Base-by-base conservation (phyloP, 2,797 vertebrate species). In the Lithobates pipiens region DNA sequence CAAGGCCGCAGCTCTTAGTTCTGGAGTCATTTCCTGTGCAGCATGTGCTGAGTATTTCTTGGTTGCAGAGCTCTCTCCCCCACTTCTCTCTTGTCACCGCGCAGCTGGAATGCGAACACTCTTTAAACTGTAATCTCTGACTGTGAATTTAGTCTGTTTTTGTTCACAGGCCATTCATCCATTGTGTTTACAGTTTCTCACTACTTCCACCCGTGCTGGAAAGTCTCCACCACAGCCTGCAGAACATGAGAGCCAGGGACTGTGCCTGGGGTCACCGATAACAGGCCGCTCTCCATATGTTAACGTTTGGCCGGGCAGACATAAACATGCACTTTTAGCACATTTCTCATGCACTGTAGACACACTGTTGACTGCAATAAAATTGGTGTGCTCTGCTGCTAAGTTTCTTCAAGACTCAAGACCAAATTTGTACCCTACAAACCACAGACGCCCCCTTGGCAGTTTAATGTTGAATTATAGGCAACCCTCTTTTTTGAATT, bases 171-270 rank as follows among this genome's bases (percentile, higher is more conserved):
- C 85, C 81, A 74, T 75, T 83, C 85, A 87, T 73, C 85, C 81
- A 39, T 83, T 82, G 80, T 87, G 80, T 87, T 87, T 83, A 83
- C 76, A 87, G 70, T 87, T 86, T 87, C 85, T 82, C 85, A 83
- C 81, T 83, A 68, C 78, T 83, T 32, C 70, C 71, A 25, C 61
- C 63, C 44, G n/a, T 65, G n/a, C 70, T 77, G 69, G n/a, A 70
- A 57, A 46, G 46, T 29, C 18, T 23, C 50, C 23, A 18, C 71
- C 39, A 76, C 27, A 76, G 75, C n/a, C 75, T n/a, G 32, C 32
- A 50, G n/a, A 10, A 65, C 76, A 44, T 39, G 25, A 10, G 77
- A 68, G 65, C 77, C 79, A 61, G 68, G 32, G 50, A 63, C 71
- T 72, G 70, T 70, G 50, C 79, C 69, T 18, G 50, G 79, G 79